These are phyloP conservation scores for Campaea margaritaria DNA, from an alignment of 2,888 invertebrate species.

Conservation along the genomic window DNA sequence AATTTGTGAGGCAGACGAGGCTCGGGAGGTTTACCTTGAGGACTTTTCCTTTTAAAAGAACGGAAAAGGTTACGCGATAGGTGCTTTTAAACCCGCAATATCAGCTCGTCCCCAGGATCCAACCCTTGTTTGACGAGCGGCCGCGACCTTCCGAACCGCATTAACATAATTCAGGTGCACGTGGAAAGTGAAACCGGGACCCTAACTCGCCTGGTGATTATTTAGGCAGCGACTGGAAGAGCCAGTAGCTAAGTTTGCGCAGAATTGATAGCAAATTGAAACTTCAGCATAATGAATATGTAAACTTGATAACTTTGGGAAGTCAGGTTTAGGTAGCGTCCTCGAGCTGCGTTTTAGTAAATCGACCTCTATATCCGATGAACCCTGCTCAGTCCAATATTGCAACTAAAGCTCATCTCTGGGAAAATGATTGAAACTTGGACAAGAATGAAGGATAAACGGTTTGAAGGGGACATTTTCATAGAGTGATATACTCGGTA, in stretches of 20 bases:
- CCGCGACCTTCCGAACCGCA: constrained; percentile 33
- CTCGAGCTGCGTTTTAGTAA: no score
- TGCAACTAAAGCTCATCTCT: no score
- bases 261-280: not conserved
- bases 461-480: no score
- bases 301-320: no score
- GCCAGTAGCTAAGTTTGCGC: constrained; percentile 6
- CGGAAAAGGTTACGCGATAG: not conserved
- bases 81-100: constrained; percentile 2
- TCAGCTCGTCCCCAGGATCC: constrained; percentile 1
- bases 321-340: no score
- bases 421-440: no score
- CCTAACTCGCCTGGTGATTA: constrained; percentile 28
- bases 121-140: constrained; percentile 25
- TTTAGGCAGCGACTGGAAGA: constrained; percentile 21
- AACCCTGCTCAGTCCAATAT: no score
- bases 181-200: constrained; percentile 28
- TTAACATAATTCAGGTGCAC: constrained; percentile 37
- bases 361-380: no score
- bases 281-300: not conserved
- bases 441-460: no score
- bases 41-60: not conserved
- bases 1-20: constrained; percentile 26
- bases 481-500: no score
- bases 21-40: not conserved